Percentiles rank a stretch among this genome's conserved stretches.
These are phyloP conservation scores for Halictus ligatus DNA, from an alignment of 2,888 invertebrate species.

Conservation along the genomic window DNA sequence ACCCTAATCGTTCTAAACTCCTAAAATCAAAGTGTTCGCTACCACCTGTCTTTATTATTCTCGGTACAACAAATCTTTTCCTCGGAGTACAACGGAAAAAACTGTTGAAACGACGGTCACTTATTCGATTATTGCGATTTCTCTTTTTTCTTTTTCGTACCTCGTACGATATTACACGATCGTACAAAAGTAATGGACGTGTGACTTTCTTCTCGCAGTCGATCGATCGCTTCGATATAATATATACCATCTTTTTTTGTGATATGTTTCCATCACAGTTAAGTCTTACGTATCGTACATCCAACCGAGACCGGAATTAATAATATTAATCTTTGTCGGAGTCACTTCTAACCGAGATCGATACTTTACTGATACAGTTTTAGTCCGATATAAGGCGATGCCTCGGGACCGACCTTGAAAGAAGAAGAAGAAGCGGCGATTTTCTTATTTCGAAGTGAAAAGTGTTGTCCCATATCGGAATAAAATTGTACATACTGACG, in stretches of 20 bases:
- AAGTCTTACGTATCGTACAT: slow-evolving; percentile 6
- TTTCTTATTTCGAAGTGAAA: too few relatives aligned
- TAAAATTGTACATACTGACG: too few relatives aligned
- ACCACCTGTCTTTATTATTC: neutral
- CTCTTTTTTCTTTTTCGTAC: slow-evolving; percentile 21
- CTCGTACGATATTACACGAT: slow-evolving; percentile 45
- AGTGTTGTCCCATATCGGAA: too few relatives aligned
- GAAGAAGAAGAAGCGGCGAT: too few relatives aligned
- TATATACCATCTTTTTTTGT: slow-evolving; percentile 22
- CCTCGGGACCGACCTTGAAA: too few relatives aligned
- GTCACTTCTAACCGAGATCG: too few relatives aligned
- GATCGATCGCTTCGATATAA: neutral
- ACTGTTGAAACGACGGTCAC: slow-evolving; percentile 10
- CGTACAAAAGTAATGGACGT: slow-evolving; percentile 47
- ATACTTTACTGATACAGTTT: too few relatives aligned
- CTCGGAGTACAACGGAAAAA: slow-evolving; percentile 24
- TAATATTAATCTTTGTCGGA: neutral
- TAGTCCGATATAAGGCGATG: too few relatives aligned
- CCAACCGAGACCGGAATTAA: neutral
- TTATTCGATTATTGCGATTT: slow-evolving; percentile 51
- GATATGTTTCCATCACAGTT: slow-evolving; percentile 72
- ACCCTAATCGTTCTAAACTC: neutral
- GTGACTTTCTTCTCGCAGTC: neutral
- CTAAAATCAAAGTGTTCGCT: neutral
- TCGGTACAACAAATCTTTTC: slow-evolving; percentile 1